A percentile compares a stretch with the other conserved stretches of the same genome.
These are phyloP conservation scores for Napeogenes inachia DNA, from an alignment of 2,888 invertebrate genomes.

Conservation along the genomic window DNA sequence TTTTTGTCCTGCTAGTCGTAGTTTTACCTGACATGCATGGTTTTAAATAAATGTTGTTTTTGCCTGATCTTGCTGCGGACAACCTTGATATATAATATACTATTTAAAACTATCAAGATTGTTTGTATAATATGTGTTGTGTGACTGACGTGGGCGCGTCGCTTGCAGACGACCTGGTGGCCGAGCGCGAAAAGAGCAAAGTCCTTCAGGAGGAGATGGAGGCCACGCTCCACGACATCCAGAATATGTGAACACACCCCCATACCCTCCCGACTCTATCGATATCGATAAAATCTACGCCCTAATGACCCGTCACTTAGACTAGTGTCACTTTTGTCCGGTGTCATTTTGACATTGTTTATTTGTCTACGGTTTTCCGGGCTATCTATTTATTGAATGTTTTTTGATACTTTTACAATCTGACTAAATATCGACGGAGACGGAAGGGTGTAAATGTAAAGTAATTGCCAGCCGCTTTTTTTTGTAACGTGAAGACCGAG, in stretches of 20 bases:
- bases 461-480: conserved; percentile 75
- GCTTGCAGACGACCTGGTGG: conserved; percentile 94
- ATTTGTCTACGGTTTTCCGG: not conserved
- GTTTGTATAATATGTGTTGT: conserved; percentile 50
- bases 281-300: conserved; percentile 35
- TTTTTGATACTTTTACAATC: conserved; percentile 29
- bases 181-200: conserved; percentile 97
- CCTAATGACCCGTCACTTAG: conserved; percentile 22
- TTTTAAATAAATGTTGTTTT: conserved; percentile 60
- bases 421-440: conserved; percentile 40
- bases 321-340: conserved; percentile 20
- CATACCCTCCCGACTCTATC: conserved; percentile 39
- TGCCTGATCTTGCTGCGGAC: conserved; percentile 42
- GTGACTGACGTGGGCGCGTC: conserved; percentile 69
- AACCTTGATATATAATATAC: conserved; percentile 16
- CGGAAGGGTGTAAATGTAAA: conserved; percentile 65
- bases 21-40: conserved; percentile 57
- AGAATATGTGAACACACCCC: conserved; percentile 91
- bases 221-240: conserved; percentile 98
- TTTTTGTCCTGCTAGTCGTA: conserved; percentile 62
- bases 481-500: conserved; percentile 63
- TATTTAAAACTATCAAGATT: conserved; percentile 28
- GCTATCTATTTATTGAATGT: conserved; percentile 22
- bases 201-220: conserved; percentile 99
- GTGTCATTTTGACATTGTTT: not conserved